A percentile compares a stretch with the other conserved stretches of the same genome.
Evolutionary conservation across 2,113 vertebrate genomes (phyloP).

Genomic region (Tiliqua scincoides): DNA sequence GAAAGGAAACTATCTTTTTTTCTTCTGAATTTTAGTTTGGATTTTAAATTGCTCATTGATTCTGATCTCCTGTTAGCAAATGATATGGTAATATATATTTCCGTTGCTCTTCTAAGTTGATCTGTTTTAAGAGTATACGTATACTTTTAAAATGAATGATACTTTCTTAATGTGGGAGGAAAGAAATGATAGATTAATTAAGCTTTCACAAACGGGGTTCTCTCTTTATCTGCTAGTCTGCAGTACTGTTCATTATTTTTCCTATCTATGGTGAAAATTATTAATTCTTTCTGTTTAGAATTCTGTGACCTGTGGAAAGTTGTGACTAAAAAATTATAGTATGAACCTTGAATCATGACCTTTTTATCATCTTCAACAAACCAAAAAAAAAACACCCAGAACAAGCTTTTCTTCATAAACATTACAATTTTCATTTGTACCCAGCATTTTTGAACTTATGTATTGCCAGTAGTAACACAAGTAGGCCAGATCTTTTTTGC

Average conservation of each 20-base stretch:
- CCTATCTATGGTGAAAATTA: background rate
- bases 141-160: background rate
- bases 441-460: background rate
- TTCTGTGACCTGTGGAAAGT: no score
- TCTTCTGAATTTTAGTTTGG: conserved; percentile 39
- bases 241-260: background rate
- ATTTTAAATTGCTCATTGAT: conserved; percentile 22
- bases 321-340: no score
- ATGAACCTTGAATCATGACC: background rate
- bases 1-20: conserved; percentile 42
- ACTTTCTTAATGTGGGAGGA: background rate
- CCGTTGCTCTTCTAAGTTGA: background rate
- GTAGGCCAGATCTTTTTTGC: background rate
- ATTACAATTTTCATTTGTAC: background rate
- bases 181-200: background rate
- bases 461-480: background rate
- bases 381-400: background rate
- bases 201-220: background rate
- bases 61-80: conserved; percentile 1
- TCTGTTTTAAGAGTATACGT: background rate
- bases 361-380: background rate
- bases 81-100: background rate
- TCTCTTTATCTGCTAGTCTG: background rate
- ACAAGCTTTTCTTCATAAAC: background rate
- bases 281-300: background rate